phyloP scores from a whole-genome alignment of 2,888 invertebrate genomes.

The Eurytoma adleriae region DNA sequence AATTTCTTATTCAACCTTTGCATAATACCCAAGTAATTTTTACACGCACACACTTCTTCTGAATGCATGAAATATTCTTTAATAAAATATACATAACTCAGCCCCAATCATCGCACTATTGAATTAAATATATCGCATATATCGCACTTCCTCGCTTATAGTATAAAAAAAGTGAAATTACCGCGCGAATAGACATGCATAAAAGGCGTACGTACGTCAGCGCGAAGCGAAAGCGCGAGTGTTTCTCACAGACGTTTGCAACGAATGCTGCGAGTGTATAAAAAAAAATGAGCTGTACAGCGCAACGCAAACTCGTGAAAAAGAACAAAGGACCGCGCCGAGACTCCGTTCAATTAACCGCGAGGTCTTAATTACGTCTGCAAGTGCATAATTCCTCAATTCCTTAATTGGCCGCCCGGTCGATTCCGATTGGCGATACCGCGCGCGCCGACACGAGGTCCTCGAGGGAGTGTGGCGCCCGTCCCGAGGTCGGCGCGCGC shows the following conservation, averaged over 20 bases:
- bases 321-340: slow-evolving; percentile 43
- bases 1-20: neutral
- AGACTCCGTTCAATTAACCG: slow-evolving; percentile 58
- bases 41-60: too few relatives aligned
- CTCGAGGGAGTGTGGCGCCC: neutral
- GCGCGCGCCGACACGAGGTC: slow-evolving; percentile 14
- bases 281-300: neutral
- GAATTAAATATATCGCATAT: neutral
- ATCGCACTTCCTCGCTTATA: neutral
- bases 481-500: neutral
- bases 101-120: neutral
- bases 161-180: slow-evolving; percentile 40
- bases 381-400: slow-evolving; percentile 63
- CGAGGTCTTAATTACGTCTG: slow-evolving; percentile 62
- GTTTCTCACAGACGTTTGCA: slow-evolving; percentile 25
- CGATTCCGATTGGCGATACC: slow-evolving; percentile 63
- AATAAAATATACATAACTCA: too few relatives aligned
- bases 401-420: slow-evolving; percentile 61
- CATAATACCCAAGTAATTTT: too few relatives aligned
- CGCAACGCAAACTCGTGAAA: slow-evolving; percentile 30
- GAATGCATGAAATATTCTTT: too few relatives aligned
- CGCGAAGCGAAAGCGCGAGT: slow-evolving; percentile 35
- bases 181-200: slow-evolving; percentile 6
- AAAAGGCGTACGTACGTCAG: neutral
- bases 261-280: neutral